Conservation (phyloP, 2,113 vertebrate species). For the Erythrocercus mccallii region DNA sequence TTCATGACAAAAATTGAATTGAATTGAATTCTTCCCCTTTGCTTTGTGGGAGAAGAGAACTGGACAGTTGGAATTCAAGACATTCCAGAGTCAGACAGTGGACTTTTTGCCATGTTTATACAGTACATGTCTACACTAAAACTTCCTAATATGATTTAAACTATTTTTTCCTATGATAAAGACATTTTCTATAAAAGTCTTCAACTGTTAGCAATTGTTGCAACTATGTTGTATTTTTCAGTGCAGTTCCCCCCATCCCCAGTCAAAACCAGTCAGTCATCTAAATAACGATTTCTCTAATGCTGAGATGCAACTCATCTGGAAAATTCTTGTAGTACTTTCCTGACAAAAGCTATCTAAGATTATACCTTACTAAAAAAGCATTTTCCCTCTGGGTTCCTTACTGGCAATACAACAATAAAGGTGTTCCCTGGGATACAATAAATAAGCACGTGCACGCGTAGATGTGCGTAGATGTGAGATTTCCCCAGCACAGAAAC, state of each 20-base stretch:
- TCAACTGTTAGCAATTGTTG: not conserved
- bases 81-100: not conserved
- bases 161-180: not conserved
- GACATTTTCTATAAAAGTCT: not conserved
- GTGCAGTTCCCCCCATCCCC: not conserved
- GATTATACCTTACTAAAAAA: not conserved
- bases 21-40: not conserved
- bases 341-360: not conserved
- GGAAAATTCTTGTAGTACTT: not conserved
- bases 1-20: not conserved
- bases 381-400: not conserved
- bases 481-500: slow-evolving; percentile 1
- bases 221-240: not conserved
- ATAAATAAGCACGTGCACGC: not conserved
- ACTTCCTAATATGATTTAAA: not conserved
- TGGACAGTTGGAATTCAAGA: not conserved
- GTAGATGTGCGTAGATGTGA: not conserved
- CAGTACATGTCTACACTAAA: not conserved
- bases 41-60: not conserved
- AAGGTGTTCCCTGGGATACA: not conserved
- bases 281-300: not conserved
- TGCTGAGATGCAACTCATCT: not conserved
- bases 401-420: not conserved
- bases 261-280: not conserved
- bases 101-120: not conserved